Percentiles rank a stretch among this genome's conserved stretches.
Conservation (phyloP, 92 coral and sea anemone species). For the Parazoanthus atlanticus region DNA sequence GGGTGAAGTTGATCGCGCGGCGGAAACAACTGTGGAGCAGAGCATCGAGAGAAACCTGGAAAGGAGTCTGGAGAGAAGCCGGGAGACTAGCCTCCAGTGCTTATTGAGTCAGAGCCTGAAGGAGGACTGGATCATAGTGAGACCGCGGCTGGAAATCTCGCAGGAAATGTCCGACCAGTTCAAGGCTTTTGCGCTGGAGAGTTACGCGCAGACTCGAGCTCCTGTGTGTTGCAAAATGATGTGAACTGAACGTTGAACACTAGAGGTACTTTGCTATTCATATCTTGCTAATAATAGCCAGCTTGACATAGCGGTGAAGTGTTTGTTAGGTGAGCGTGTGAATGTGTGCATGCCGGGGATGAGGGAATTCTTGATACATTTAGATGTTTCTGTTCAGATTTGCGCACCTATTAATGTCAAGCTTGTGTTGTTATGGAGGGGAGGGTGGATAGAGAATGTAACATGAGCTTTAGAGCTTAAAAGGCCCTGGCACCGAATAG, state of each 20-base stretch:
- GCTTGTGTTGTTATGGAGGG: not conserved
- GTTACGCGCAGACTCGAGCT: slow-evolving; percentile 13
- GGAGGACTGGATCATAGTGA: slow-evolving; percentile 39
- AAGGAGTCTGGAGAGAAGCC: slow-evolving; percentile 25
- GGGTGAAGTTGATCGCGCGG: slow-evolving; percentile 7
- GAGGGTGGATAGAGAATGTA: not conserved
- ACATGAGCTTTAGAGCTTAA: too few relatives aligned
- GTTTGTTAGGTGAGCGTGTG: not conserved
- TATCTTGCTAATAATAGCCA: not conserved
- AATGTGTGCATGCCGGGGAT: not conserved
- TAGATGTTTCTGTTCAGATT: not conserved
- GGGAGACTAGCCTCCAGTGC: slow-evolving; percentile 18
- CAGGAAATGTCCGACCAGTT: slow-evolving; percentile 34
- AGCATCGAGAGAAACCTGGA: slow-evolving; percentile 15
- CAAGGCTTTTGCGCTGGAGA: slow-evolving; percentile 24
- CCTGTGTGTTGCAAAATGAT: slow-evolving; percentile 32
- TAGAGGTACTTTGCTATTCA: not conserved
- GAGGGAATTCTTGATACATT: not conserved
- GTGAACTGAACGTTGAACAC: slow-evolving; percentile 36
- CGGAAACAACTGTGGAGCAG: slow-evolving; percentile 26
- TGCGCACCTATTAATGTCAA: not conserved
- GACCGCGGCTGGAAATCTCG: slow-evolving; percentile 34
- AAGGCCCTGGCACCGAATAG: too few relatives aligned
- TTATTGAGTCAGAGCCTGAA: slow-evolving; percentile 27
- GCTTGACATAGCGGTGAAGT: not conserved